Evolutionary conservation across 2,113 vertebrate species (phyloP).

Genomic region (Pithys albifrons): DNA sequence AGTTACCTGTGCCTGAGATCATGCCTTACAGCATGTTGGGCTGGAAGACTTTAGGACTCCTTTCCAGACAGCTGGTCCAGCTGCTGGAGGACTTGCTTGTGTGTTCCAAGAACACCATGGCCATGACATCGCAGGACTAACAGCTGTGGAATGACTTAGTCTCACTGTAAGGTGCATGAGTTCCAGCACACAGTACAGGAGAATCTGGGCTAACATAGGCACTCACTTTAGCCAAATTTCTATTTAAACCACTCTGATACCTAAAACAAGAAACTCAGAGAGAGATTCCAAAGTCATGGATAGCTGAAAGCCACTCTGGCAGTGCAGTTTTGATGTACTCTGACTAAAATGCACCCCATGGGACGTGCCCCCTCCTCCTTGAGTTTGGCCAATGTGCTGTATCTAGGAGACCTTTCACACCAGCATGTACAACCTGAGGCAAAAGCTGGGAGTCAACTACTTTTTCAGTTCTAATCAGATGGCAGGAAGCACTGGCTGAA

Average conservation of each 20-base stretch:
- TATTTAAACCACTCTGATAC: not conserved
- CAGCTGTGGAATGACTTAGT: not conserved
- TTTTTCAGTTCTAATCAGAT: not conserved
- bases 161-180: not conserved
- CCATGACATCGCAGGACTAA: not conserved
- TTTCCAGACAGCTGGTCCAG: not conserved
- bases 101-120: not conserved
- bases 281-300: not conserved
- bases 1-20: not conserved
- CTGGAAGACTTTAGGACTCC: not conserved
- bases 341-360: not conserved
- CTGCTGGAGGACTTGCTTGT: not conserved
- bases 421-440: not conserved
- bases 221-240: not conserved
- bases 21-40: not conserved
- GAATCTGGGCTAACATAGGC: not conserved
- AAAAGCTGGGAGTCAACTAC: not conserved
- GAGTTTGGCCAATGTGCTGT: not conserved
- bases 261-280: not conserved
- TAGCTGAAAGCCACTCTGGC: not conserved
- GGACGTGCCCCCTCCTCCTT: not conserved
- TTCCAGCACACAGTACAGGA: not conserved
- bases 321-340: not conserved
- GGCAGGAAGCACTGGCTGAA: not conserved
- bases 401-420: not conserved